These are phyloP conservation scores for Notodonta ziczac DNA, from an alignment of 2,888 invertebrate genomes.

Conservation along the genomic window DNA sequence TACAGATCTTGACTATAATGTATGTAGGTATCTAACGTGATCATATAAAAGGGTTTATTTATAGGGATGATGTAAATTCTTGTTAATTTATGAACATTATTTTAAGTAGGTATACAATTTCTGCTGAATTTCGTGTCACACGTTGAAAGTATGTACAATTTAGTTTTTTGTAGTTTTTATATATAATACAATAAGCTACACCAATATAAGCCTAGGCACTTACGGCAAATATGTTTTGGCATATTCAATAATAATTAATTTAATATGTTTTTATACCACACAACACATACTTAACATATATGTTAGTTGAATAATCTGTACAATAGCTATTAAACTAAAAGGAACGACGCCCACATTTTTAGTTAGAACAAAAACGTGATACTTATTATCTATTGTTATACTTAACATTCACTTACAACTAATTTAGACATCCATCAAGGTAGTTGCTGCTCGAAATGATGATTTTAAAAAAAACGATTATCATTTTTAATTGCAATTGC, in stretches of 20 bases:
- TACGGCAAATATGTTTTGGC: slow-evolving; percentile 72
- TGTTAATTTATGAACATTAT: not conserved
- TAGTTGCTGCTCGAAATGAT: slow-evolving; percentile 17
- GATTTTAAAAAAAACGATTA: slow-evolving; percentile 20
- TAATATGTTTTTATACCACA: slow-evolving; percentile 31
- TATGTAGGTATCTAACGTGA: not conserved
- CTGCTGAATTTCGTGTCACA: slow-evolving; percentile 25
- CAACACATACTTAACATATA: slow-evolving; percentile 33
- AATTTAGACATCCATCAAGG: slow-evolving; percentile 60
- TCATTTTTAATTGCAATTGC: not conserved
- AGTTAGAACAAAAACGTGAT: slow-evolving; percentile 38
- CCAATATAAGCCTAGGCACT: slow-evolving; percentile 73
- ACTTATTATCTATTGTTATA: slow-evolving; percentile 35
- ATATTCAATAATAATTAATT: slow-evolving; percentile 39
- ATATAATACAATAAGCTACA: slow-evolving; percentile 35
- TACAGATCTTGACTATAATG: not conserved
- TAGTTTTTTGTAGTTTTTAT: slow-evolving; percentile 18
- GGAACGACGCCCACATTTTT: slow-evolving; percentile 40
- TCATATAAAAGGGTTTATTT: too few species aligned
- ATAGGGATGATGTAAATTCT: too few species aligned
- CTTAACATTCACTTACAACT: slow-evolving; percentile 38
- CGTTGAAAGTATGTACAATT: slow-evolving; percentile 35
- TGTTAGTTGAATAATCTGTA: slow-evolving; percentile 33
- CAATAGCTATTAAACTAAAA: slow-evolving; percentile 40
- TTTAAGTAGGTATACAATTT: not conserved